Evolutionary conservation across 2,113 vertebrate genomes (phyloP).

Genomic region (Xiphophorus maculatus): DNA sequence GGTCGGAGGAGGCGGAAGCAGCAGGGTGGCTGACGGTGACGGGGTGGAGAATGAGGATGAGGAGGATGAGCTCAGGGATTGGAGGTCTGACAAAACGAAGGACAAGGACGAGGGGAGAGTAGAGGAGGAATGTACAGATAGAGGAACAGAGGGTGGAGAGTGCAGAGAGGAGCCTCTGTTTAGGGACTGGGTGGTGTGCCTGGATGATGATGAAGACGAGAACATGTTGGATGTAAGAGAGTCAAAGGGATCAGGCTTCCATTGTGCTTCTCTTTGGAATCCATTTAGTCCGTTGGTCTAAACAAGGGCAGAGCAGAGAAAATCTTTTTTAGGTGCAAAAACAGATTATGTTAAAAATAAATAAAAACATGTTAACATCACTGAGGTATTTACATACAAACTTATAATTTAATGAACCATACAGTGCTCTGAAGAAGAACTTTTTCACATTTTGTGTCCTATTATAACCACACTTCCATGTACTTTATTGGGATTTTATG

Average conservation of each 20-base stretch:
- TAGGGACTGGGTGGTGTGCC: conserved; percentile 81
- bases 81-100: conserved; percentile 68
- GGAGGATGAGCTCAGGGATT: conserved; percentile 59
- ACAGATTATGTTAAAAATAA: not conserved
- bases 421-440: not conserved
- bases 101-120: conserved; percentile 75
- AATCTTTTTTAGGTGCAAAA: conserved; percentile 1
- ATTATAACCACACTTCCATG: no score
- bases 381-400: not conserved
- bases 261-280: conserved; percentile 82
- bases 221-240: conserved; percentile 83
- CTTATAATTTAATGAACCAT: not conserved
- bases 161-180: conserved; percentile 69
- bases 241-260: conserved; percentile 85
- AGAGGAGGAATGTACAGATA: conserved; percentile 58
- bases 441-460: not conserved
- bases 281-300: conserved; percentile 77
- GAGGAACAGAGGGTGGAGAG: conserved; percentile 51
- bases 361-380: not conserved
- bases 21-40: conserved; percentile 60
- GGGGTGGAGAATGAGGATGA: conserved; percentile 56
- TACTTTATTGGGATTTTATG: not conserved
- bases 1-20: conserved; percentile 79
- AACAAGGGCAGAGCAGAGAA: conserved; percentile 69
- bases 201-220: conserved; percentile 65